A percentile compares a stretch with the other conserved stretches of the same genome.
Conservation (phyloP, 1,140 invertebrate species). For the Aphaenogaster rudis region DNA sequence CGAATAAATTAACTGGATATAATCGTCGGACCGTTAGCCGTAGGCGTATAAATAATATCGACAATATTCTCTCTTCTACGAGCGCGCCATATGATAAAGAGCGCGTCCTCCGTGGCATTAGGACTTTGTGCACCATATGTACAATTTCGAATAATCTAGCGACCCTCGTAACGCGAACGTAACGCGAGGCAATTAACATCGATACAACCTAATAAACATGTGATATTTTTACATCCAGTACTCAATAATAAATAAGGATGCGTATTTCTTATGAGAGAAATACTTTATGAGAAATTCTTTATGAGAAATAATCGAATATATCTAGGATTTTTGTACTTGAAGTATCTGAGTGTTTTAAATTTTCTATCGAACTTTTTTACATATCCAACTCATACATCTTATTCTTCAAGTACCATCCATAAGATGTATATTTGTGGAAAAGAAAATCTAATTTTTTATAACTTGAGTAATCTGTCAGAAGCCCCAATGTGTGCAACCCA, state of each 20-base stretch:
- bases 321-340: neutral
- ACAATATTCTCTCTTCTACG: conserved; percentile 58
- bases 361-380: neutral
- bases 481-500: neutral
- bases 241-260: neutral
- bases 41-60: conserved; percentile 59
- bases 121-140: conserved; percentile 48
- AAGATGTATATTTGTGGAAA: neutral
- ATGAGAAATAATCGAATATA: neutral
- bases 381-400: neutral
- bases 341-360: neutral
- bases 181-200: conserved; percentile 25
- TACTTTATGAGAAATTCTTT: too few relatives aligned
- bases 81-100: conserved; percentile 29
- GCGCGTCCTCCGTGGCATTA: conserved; percentile 30
- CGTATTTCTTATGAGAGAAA: too few relatives aligned
- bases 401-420: neutral
- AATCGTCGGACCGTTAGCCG: conserved; percentile 63
- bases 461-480: neutral
- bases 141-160: conserved; percentile 57
- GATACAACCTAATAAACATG: conserved; percentile 16
- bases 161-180: neutral
- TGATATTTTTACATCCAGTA: neutral
- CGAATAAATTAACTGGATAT: conserved; percentile 69
- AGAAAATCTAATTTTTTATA: neutral